Base-by-base conservation (phyloP, 2,888 invertebrate species). In the Herminia tarsipennalis region DNA sequence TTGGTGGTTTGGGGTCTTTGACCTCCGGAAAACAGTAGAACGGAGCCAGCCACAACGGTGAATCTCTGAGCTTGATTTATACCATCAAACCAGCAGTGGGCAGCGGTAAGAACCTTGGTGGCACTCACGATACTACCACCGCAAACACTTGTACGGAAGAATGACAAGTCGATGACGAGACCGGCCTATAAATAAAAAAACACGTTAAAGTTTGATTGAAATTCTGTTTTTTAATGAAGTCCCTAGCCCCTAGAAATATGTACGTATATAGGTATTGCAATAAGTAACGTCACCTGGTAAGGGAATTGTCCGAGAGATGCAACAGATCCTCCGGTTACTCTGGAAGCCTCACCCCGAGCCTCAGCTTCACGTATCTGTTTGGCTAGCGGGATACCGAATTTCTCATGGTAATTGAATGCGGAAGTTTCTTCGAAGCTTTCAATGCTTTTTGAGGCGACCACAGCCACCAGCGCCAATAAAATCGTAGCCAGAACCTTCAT, bases 21-120 rank as follows among this genome's bases (percentile, higher is more conserved):
- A 25, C 40, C 40, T 0, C 40, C 40, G 14, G 25, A 6, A 14
- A 33, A 33, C 16, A 40, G 20, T 6, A 20, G 25, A 5, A 33
- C 1, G 4, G 40, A 33, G 3, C 34, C 41, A 16, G 8, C 6
- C 8, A 41, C 41, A 16, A 41, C 28, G 3, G 28, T 41, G 3
- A 41, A 17, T 0, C 2, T 3, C 0, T 2, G 1, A 0, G 41
- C 41, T n/a, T 2, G 33, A 10, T 14, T 22, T 3, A 8, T 5
- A 10, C 41, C 41, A n/a, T 34, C 41, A 2, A 8, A 27, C 34
- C 43, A 43, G 24, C 43, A 43, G 8, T 43, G 43, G 5, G 43
- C 43, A 18, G 43, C 43, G 3, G 43, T 43, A 1, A 36, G 8
- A 5, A 18, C 36, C 3, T 14, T 30, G 1, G 8, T 0, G 6